Percentiles rank a stretch among this genome's conserved stretches.
phyloP scores from a whole-genome alignment of 2,888 invertebrate genomes.

The Volucella bombylans region DNA sequence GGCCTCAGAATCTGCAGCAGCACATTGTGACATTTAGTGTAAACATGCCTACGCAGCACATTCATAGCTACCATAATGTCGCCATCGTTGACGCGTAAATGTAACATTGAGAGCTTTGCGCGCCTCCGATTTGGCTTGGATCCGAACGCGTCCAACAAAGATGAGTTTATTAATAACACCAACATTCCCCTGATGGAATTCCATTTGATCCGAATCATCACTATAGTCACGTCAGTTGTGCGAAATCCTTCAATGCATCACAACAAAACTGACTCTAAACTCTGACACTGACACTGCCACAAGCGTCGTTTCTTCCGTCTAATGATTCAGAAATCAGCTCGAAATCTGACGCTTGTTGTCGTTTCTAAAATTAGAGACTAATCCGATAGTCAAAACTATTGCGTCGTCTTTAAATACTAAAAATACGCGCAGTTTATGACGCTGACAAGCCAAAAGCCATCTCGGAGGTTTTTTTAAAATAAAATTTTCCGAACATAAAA shows the following conservation, averaged over 20 bases:
- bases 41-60: slow-evolving; percentile 20
- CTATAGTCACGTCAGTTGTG: slow-evolving; percentile 26
- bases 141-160: neutral
- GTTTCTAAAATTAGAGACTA: slow-evolving; percentile 28
- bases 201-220: slow-evolving; percentile 58
- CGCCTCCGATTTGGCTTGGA: slow-evolving; percentile 15
- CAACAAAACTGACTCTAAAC: neutral
- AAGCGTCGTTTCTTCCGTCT: slow-evolving; percentile 1
- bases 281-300: neutral
- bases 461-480: slow-evolving; percentile 3
- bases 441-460: neutral
- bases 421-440: slow-evolving; percentile 37
- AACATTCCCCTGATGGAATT: slow-evolving; percentile 46
- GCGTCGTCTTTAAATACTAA: neutral
- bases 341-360: slow-evolving; percentile 5
- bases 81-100: neutral
- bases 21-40: slow-evolving; percentile 24
- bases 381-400: slow-evolving; percentile 18
- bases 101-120: slow-evolving; percentile 35
- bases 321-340: neutral
- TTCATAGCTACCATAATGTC: slow-evolving; percentile 1
- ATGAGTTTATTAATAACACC: slow-evolving; percentile 49
- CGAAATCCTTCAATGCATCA: slow-evolving; percentile 34
- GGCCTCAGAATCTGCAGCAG: slow-evolving; percentile 47
- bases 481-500: slow-evolving; percentile 15